A percentile compares a stretch with the other conserved stretches of the same genome.
phyloP scores from a whole-genome alignment of 2,113 vertebrate genomes.

The Takifugu bimaculatus region DNA sequence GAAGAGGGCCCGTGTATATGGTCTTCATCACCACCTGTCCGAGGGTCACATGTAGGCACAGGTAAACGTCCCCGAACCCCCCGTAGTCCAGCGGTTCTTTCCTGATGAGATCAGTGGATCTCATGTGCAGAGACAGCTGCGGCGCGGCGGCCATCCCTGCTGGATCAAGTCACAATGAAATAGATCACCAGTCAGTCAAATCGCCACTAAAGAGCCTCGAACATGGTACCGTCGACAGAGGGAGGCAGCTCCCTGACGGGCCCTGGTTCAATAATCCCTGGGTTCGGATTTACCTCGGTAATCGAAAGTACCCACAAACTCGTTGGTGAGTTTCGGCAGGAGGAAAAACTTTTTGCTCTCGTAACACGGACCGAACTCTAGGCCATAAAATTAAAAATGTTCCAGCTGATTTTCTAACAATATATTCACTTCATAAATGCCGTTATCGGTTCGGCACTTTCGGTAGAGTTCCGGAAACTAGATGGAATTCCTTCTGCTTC shows the following conservation, averaged over 20 bases:
- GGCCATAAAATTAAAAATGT: too few relatives aligned
- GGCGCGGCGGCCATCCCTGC: constrained; percentile 69
- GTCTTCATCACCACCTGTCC: constrained; percentile 89
- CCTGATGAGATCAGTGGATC: constrained; percentile 77
- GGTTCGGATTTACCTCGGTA: constrained; percentile 1
- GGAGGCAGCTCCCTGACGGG: neutral
- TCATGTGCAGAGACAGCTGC: constrained; percentile 79
- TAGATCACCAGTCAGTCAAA: neutral
- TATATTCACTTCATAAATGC: too few relatives aligned
- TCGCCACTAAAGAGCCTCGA: neutral
- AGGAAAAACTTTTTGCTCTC: neutral
- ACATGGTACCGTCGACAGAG: neutral
- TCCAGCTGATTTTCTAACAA: neutral
- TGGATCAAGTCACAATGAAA: neutral
- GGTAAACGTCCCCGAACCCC: constrained; percentile 86
- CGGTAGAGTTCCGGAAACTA: constrained; percentile 45
- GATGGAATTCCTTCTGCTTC: constrained; percentile 12
- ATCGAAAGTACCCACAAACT: too few relatives aligned
- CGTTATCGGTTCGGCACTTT: neutral
- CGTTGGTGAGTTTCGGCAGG: constrained; percentile 12
- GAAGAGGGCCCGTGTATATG: constrained; percentile 84
- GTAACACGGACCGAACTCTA: too few relatives aligned
- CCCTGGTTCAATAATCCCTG: neutral
- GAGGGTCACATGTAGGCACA: constrained; percentile 83
- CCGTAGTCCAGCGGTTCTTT: constrained; percentile 80